These are phyloP conservation scores for Corythoichthys haematopterus DNA, from an alignment of 2,113 vertebrate species.

Conservation along the genomic window DNA sequence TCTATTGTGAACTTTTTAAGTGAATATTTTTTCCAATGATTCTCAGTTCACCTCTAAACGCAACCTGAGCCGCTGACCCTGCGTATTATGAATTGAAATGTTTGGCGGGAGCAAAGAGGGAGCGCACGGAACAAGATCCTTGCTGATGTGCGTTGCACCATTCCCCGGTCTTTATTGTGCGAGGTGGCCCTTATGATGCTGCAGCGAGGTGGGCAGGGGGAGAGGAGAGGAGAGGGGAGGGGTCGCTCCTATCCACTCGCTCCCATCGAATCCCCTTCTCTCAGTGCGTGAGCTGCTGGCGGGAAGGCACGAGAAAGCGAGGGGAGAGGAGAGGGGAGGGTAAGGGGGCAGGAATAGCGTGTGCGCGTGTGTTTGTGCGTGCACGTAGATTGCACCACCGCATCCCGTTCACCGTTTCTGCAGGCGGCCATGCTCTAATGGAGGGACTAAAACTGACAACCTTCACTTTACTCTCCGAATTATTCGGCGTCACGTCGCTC, in stretches of 20 bases:
- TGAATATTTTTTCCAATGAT: not conserved
- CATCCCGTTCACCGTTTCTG: conserved; percentile 68
- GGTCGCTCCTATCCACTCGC: conserved; percentile 59
- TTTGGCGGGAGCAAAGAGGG: conserved; percentile 5
- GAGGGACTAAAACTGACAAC: conserved; percentile 50
- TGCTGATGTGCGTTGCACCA: conserved; percentile 78
- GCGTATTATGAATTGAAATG: conserved; percentile 9
- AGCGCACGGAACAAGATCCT: conserved; percentile 34
- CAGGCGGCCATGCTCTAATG: conserved; percentile 78
- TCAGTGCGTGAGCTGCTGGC: conserved; percentile 63
- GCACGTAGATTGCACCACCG: conserved; percentile 79
- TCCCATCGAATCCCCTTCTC: conserved; percentile 67
- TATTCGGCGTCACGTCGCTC: conserved; percentile 36
- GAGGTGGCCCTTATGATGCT: conserved; percentile 72
- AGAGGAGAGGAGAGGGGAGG: conserved; percentile 56
- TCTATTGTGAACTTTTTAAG: not conserved
- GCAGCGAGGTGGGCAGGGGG: conserved; percentile 64
- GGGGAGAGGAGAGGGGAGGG: conserved; percentile 22
- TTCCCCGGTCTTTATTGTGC: conserved; percentile 74
- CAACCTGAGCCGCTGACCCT: not conserved
- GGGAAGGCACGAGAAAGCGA: conserved; percentile 57
- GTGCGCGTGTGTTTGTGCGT: conserved; percentile 53
- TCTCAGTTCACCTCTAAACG: not conserved
- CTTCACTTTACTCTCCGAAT: conserved; percentile 33
- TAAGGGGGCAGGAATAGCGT: conserved; percentile 17